A percentile compares a stretch with the other conserved stretches of the same genome.
These are phyloP conservation scores for Prostheceraeus crozeri DNA, from an alignment of 2,888 invertebrate species.

Conservation along the genomic window DNA sequence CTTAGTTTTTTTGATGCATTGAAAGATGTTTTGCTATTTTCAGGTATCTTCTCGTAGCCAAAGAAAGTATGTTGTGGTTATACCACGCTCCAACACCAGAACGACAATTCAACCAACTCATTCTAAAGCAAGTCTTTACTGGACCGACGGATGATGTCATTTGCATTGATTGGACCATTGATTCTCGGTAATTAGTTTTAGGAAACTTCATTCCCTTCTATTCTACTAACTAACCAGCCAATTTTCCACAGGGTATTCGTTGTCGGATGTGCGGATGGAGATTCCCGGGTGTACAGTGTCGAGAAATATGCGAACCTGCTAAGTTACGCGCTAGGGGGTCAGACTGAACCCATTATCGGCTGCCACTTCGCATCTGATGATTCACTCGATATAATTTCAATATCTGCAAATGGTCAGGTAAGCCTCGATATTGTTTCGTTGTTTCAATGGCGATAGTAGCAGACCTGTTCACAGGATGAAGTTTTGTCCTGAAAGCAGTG, in stretches of 20 bases:
- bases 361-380: slow-evolving; percentile 81
- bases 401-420: slow-evolving; percentile 70
- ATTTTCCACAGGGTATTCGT: slow-evolving; percentile 63
- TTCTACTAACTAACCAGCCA: neutral
- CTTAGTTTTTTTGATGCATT: no score
- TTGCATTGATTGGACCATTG: slow-evolving; percentile 81
- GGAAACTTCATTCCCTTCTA: neutral
- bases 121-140: slow-evolving; percentile 72
- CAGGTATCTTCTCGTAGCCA: slow-evolving; percentile 83
- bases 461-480: no score
- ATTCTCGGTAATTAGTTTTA: slow-evolving; percentile 61
- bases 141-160: slow-evolving; percentile 75
- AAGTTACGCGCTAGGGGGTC: slow-evolving; percentile 71
- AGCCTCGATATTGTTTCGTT: no score
- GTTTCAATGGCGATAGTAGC: no score
- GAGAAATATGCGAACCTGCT: slow-evolving; percentile 69
- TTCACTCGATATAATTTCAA: slow-evolving; percentile 66
- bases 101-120: slow-evolving; percentile 78
- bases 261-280: slow-evolving; percentile 81
- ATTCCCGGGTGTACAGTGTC: slow-evolving; percentile 72
- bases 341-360: slow-evolving; percentile 73
- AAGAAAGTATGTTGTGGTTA: slow-evolving; percentile 68
- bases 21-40: no score
- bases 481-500: no score
- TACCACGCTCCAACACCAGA: slow-evolving; percentile 75